Base-by-base conservation (phyloP, 2,888 invertebrate species). In the Brachyptera putata region DNA sequence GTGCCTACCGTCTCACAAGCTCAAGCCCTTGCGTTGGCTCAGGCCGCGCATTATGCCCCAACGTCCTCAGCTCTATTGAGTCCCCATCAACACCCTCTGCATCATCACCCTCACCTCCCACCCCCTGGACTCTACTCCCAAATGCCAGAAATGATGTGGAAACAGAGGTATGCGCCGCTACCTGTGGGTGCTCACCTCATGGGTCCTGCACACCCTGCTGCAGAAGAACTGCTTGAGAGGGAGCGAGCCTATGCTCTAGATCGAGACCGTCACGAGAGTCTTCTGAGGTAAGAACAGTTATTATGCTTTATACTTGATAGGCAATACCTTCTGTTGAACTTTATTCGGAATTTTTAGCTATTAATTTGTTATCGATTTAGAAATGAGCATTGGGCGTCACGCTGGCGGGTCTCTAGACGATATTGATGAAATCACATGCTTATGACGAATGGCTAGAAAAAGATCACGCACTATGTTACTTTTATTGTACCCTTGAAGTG, bases 211-310 rank as follows among this genome's bases (percentile, higher is more conserved):
- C 70, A 73, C 80, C 71, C 75, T 77, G 71, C 71, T 16, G 69
- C 78, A 16, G 81, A 81, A 60, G 80, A 80, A 61, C 68, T 80
- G 41, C 68, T 79, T 61, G 80, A 80, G 66, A 64, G 75, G 43
- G 76, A 76, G 76, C 77, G 75, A 57, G 81, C 78, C 63, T 78
- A 79, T 61, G 77, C 79, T 37, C 39, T 80, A 70, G 83, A 84
- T 69, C 79, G 85, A 73, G 84, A 84, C 73, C 78, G 84, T 74
- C 82, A 81, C 73, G 84, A 85, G 75, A 79, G 85, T 75, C 80
- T 85, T 76, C 74, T 84, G 71, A 80, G 85, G 85, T 85, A 70
- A 79, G 80, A 74, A 55, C 25, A n/a, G n/a, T n/a, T n/a, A n/a
- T n/a, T n/a, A n/a, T n/a, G n/a, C n/a, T n/a, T n/a, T n/a, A n/a